Conservation (phyloP, 2,797 vertebrate species). For the Orestias chungarensis region DNA sequence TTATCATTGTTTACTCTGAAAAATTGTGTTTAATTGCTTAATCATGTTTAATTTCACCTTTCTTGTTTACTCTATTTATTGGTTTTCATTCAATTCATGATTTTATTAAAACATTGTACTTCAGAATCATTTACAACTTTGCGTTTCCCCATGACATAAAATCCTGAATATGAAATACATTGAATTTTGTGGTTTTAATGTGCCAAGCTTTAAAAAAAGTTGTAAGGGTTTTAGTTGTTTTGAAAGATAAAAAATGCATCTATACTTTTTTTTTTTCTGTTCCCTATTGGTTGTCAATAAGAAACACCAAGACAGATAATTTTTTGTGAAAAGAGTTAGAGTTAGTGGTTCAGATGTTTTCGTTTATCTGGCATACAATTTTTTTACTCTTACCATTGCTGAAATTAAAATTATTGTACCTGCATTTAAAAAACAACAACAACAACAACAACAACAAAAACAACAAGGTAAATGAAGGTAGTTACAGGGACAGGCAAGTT, state of each 20-base stretch:
- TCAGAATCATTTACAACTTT: background rate
- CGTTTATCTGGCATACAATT: too few relatives aligned
- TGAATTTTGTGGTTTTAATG: background rate
- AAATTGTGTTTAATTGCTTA: background rate
- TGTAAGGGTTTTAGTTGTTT: too few relatives aligned
- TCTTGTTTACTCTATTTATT: background rate
- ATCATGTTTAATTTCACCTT: background rate
- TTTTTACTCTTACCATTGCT: background rate
- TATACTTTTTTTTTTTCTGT: background rate
- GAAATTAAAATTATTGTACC: conserved; percentile 24
- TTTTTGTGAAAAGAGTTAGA: background rate
- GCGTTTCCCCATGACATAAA: background rate
- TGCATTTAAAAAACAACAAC: conserved; percentile 53
- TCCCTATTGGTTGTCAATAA: background rate
- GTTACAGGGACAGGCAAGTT: conserved; percentile 39
- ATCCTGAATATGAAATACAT: background rate
- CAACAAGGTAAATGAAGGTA: conserved; percentile 18
- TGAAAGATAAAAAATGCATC: background rate
- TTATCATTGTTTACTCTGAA: background rate
- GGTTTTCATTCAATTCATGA: too few relatives aligned
- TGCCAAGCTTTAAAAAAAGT: background rate
- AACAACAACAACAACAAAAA: too few relatives aligned
- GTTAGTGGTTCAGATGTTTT: background rate
- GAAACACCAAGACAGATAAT: background rate
- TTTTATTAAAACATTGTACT: too few relatives aligned